Evolutionary conservation across 2,797 vertebrate genomes (phyloP).

Genomic region (Nyctalus aviator): DNA sequence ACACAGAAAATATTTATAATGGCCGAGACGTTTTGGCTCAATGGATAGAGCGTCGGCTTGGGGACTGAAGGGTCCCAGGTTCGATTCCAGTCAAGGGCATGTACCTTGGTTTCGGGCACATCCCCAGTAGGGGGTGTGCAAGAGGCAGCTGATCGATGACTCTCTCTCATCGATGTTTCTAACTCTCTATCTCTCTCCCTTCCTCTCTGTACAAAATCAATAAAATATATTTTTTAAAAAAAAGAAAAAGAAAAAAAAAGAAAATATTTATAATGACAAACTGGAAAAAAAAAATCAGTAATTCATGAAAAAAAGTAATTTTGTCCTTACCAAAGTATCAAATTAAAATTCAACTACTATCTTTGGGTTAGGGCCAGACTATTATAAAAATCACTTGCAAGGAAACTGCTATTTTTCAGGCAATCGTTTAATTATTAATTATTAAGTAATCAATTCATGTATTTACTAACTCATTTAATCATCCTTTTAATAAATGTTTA

Average conservation of each 20-base stretch:
- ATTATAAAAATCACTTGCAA: neutral
- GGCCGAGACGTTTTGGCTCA: no score
- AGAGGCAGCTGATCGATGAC: no score
- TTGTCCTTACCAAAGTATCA: slow-evolving; percentile 11
- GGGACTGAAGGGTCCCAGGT: no score
- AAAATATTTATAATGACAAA: slow-evolving; percentile 63
- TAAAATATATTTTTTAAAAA: no score
- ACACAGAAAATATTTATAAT: slow-evolving; percentile 62
- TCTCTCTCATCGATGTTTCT: no score
- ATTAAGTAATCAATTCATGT: neutral
- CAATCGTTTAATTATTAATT: neutral
- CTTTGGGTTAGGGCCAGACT: neutral
- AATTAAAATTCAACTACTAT: slow-evolving; percentile 25
- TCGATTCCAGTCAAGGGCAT: no score
- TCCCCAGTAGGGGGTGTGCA: no score
- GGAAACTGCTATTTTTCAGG: neutral
- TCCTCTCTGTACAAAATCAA: no score
- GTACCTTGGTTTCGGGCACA: no score
- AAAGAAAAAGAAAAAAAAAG: no score
- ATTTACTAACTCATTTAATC: neutral
- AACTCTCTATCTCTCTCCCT: no score
- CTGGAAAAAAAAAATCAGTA: slow-evolving; percentile 42
- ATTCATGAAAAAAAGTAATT: slow-evolving; percentile 25
- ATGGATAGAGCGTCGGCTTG: no score
- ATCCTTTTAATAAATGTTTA: neutral